Evolutionary conservation across 1,140 invertebrate genomes (phyloP).

Genomic region (Ladona fulva): DNA sequence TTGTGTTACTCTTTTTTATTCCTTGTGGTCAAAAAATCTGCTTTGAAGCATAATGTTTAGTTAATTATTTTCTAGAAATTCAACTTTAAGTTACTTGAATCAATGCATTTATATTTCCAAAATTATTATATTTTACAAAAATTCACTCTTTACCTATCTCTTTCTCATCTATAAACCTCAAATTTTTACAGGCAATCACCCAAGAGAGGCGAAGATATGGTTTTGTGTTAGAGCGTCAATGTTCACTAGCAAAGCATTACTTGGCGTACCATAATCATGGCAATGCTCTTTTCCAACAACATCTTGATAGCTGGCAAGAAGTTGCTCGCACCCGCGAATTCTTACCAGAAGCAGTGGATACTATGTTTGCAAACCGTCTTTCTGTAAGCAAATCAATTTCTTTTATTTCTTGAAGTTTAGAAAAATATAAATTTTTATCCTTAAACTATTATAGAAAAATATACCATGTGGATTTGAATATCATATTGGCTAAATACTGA

Average conservation of each 20-base stretch:
- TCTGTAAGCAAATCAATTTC: conserved; percentile 42
- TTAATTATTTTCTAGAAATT: too few species aligned
- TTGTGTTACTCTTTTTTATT: too few species aligned
- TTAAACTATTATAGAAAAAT: too few species aligned
- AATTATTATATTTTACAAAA: too few species aligned
- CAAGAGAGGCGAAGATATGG: conserved; percentile 88
- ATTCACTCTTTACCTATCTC: background rate
- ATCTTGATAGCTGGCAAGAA: conserved; percentile 80
- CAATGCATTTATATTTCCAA: too few species aligned
- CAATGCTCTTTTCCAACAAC: conserved; percentile 61
- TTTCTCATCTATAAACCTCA: background rate
- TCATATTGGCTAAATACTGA: too few species aligned
- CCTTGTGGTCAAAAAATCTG: too few species aligned
- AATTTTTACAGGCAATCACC: conserved; percentile 68
- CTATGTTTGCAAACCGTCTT: conserved; percentile 66
- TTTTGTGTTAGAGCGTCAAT: conserved; percentile 84
- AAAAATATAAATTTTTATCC: too few species aligned
- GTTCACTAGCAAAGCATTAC: conserved; percentile 85
- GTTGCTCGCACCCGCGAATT: conserved; percentile 75
- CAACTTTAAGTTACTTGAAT: too few species aligned
- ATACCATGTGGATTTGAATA: too few species aligned
- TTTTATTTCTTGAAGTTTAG: background rate
- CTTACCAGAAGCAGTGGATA: conserved; percentile 68
- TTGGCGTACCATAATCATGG: conserved; percentile 76
- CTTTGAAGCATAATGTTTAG: too few species aligned